phyloP scores from a whole-genome alignment of 2,888 invertebrate genomes.

The Andrena trimmerana region DNA sequence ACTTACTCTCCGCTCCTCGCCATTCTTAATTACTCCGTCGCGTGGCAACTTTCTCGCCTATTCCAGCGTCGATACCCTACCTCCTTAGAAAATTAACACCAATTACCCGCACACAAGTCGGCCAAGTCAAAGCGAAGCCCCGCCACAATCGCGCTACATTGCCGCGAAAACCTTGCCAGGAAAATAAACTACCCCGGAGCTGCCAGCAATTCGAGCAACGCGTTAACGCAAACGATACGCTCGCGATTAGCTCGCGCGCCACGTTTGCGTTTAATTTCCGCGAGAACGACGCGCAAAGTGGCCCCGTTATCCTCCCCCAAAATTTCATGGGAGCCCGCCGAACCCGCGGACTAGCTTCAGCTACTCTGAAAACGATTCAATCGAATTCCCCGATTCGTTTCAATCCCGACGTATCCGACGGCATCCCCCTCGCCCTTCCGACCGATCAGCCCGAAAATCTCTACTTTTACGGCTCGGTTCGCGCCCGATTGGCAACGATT shows the following conservation, averaged over 20 bases:
- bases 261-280: constrained; percentile 28
- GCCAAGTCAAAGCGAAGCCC: neutral
- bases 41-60: constrained; percentile 8
- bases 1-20: constrained; percentile 13
- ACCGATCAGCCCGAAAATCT: constrained; percentile 3
- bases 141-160: constrained; percentile 1
- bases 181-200: neutral
- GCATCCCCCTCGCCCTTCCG: neutral
- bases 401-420: neutral
- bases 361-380: constrained; percentile 10
- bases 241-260: constrained; percentile 12
- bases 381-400: constrained; percentile 4
- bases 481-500: constrained; percentile 6
- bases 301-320: neutral
- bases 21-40: constrained; percentile 19
- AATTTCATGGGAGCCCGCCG: constrained; percentile 8
- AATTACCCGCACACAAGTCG: neutral
- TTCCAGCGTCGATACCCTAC: neutral
- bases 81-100: neutral
- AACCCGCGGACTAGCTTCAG: neutral
- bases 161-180: neutral
- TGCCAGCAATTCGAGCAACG: constrained; percentile 1
- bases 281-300: constrained; percentile 8
- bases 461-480: neutral
- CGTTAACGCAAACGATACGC: constrained; percentile 15